Conservation (phyloP, 1,140 invertebrate genomes). For the Euwallacea similis region DNA sequence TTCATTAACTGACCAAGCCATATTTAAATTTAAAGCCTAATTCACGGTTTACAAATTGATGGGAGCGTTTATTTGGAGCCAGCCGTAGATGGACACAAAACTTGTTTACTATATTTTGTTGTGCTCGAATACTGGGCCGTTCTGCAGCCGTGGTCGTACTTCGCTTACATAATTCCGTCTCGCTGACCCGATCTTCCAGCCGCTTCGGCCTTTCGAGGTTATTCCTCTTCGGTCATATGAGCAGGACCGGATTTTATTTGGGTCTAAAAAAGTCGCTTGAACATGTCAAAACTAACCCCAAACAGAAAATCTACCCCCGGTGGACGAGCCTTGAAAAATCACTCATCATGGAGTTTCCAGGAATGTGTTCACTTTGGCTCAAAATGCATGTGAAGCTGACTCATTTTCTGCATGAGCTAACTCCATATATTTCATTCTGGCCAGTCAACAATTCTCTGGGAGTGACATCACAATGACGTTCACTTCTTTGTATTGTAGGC, state of each 20-base stretch:
- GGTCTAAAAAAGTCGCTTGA: no score
- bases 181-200: slow-evolving; percentile 29
- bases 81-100: slow-evolving; percentile 2
- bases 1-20: neutral
- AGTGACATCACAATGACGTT: no score
- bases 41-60: slow-evolving; percentile 1
- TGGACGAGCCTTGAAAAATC: no score
- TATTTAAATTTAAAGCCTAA: slow-evolving; percentile 11
- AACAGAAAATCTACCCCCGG: no score
- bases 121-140: slow-evolving; percentile 16
- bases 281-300: no score
- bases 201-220: slow-evolving; percentile 34
- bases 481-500: no score
- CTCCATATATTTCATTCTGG: no score
- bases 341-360: no score
- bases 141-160: slow-evolving; percentile 11
- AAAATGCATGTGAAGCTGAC: no score
- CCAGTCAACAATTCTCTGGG: no score
- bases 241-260: neutral
- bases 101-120: slow-evolving; percentile 19
- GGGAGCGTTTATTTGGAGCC: neutral
- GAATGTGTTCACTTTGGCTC: no score
- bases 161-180: slow-evolving; percentile 31
- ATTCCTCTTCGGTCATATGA: slow-evolving; percentile 28
- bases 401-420: no score